Conservation (phyloP, 2,113 vertebrate genomes). For the Lophotis ruficrista region DNA sequence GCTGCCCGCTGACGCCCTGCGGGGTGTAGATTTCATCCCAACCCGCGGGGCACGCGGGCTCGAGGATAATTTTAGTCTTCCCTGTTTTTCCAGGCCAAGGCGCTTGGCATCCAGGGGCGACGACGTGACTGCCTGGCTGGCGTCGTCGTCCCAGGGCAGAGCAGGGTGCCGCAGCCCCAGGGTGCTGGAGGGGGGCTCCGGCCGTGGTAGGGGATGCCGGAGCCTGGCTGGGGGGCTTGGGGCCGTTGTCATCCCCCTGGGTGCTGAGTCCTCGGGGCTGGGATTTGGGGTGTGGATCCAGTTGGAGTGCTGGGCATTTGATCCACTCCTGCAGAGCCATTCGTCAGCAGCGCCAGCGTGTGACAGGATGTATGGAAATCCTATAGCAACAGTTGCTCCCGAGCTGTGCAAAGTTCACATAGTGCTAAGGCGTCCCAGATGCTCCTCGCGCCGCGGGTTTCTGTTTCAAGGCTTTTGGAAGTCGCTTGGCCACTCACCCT, state of each 20-base stretch:
- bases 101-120: neutral
- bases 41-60: neutral
- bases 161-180: accelerated
- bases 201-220: accelerated
- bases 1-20: neutral
- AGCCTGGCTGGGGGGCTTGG: neutral
- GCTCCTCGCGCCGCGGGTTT: accelerated
- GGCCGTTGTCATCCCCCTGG: accelerated
- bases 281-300: neutral
- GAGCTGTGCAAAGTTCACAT: neutral
- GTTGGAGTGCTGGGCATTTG: neutral
- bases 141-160: neutral
- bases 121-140: accelerated
- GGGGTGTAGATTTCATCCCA: neutral
- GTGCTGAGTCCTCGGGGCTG: neutral
- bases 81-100: neutral
- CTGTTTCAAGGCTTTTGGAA: neutral
- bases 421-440: neutral
- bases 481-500: neutral
- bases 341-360: neutral
- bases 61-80: neutral
- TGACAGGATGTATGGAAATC: neutral
- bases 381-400: neutral
- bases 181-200: neutral
- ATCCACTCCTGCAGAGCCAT: accelerated